A percentile compares a stretch with the other conserved stretches of the same genome.
These are phyloP conservation scores for Hirudinaria manillensis DNA, from an alignment of 2,888 invertebrate species.

Conservation along the genomic window DNA sequence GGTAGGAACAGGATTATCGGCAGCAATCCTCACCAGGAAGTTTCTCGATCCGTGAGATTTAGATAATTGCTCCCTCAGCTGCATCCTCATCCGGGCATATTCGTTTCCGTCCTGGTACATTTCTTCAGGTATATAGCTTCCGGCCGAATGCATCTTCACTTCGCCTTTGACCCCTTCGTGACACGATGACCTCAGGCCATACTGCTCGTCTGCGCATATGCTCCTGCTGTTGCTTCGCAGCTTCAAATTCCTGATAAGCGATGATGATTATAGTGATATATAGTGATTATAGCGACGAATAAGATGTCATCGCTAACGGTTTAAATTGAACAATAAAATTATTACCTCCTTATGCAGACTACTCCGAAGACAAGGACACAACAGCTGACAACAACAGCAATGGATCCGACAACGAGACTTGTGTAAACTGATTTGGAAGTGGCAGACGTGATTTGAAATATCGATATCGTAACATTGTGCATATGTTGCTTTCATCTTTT, in stretches of 20 bases:
- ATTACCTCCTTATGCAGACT: constrained; percentile 28
- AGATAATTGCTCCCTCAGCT: not conserved
- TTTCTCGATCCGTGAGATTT: not conserved
- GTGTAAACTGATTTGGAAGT: constrained; percentile 1
- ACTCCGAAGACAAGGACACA: constrained; percentile 26
- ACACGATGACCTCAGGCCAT: not conserved
- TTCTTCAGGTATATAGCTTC: constrained; percentile 8
- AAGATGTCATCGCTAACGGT: not conserved
- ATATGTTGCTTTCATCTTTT: not conserved
- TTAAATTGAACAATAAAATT: not conserved
- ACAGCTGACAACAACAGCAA: constrained; percentile 26
- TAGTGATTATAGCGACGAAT: not conserved
- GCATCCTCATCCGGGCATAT: constrained; percentile 30
- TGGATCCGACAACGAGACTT: constrained; percentile 17
- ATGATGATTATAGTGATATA: not conserved
- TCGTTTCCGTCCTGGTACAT: constrained; percentile 24
- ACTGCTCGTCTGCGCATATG: not conserved
- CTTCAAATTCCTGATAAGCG: constrained; percentile 3
- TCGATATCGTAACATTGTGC: not conserved
- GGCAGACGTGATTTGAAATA: constrained; percentile 2
- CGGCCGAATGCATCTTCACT: not conserved
- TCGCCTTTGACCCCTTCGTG: constrained; percentile 10
- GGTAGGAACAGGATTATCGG: not conserved
- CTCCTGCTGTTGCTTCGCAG: constrained; percentile 4
- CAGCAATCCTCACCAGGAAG: constrained; percentile 2